phyloP scores from a whole-genome alignment of 2,113 vertebrate genomes.

The Anolis sagrei region DNA sequence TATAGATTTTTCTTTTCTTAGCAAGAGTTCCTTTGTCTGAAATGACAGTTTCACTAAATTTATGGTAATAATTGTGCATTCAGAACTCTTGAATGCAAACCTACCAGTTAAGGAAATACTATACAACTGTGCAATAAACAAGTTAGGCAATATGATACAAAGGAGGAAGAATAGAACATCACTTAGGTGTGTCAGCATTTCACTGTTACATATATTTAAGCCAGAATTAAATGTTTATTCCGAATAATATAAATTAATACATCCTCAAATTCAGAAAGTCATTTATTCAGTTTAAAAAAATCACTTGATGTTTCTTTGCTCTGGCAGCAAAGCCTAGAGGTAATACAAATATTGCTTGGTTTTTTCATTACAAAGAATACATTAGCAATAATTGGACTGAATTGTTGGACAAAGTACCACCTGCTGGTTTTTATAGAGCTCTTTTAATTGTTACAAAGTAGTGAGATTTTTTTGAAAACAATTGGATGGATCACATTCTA shows the following conservation, averaged over 20 bases:
- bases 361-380: conserved; percentile 4
- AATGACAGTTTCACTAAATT: neutral
- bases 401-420: neutral
- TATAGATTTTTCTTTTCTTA: neutral
- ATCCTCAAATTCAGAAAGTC: neutral
- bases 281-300: neutral
- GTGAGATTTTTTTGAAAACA: neutral
- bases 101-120: neutral
- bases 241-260: neutral
- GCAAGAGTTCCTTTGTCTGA: neutral
- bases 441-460: neutral
- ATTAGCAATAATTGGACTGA: neutral
- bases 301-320: neutral
- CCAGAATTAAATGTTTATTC: neutral
- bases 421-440: neutral
- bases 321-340: neutral
- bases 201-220: neutral
- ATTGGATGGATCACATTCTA: neutral
- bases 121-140: neutral
- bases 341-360: neutral
- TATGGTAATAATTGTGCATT: neutral
- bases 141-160: neutral
- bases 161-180: neutral
- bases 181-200: neutral
- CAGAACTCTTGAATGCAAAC: neutral